phyloP scores from a whole-genome alignment of 2,797 vertebrate genomes.

The Scolopax bukidnonensis region DNA sequence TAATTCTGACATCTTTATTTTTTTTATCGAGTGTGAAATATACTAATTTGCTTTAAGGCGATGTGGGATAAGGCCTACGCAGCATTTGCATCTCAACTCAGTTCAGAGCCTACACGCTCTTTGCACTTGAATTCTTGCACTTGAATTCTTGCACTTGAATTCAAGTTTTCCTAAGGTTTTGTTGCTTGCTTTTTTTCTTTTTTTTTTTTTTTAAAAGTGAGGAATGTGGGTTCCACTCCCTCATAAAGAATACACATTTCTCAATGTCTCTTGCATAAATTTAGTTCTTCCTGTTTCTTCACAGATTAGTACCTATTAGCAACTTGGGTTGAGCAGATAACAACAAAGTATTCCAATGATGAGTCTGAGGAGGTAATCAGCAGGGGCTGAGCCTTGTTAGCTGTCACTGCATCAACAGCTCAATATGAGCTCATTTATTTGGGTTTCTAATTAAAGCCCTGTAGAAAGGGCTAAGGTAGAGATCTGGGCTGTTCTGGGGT shows the following conservation, averaged over 20 bases:
- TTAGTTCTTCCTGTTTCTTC: background rate
- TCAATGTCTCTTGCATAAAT: background rate
- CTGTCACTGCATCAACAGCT: background rate
- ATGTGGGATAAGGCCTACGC: background rate
- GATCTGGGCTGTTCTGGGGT: accelerated
- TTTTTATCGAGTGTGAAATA: background rate
- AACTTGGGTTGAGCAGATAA: background rate
- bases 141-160: background rate
- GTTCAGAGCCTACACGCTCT: background rate
- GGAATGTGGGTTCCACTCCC: accelerated
- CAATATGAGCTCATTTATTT: background rate
- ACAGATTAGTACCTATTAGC: background rate
- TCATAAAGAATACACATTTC: background rate
- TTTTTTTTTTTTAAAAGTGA: background rate
- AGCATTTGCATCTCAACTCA: background rate
- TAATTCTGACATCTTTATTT: background rate
- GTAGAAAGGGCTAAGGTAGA: accelerated
- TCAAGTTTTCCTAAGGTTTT: background rate
- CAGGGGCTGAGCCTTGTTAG: background rate
- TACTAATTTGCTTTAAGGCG: background rate
- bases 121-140: background rate
- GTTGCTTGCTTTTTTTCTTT: too few relatives aligned
- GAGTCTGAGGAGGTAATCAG: background rate
- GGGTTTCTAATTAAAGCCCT: background rate
- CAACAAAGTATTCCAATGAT: background rate